A percentile compares a stretch with the other conserved stretches of the same genome.
These are phyloP conservation scores for Sphyrna mokarran DNA, from an alignment of 2,113 vertebrate genomes.

Conservation along the genomic window DNA sequence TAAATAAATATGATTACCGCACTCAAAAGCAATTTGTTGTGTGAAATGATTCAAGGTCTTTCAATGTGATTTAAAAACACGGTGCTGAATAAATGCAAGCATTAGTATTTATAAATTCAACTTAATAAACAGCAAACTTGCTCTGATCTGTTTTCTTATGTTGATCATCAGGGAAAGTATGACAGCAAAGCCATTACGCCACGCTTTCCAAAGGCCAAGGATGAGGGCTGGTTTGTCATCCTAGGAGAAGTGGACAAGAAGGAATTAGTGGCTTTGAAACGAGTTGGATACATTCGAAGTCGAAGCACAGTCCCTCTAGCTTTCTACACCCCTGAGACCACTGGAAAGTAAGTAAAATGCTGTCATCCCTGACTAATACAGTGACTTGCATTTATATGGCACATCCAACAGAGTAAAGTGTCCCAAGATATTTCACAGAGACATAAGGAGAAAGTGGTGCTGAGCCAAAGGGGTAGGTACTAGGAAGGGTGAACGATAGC, in stretches of 20 bases:
- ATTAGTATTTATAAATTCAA: background rate
- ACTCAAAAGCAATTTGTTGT: background rate
- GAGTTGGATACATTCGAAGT: constrained; percentile 77
- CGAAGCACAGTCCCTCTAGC: constrained; percentile 64
- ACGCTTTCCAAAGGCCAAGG: constrained; percentile 83
- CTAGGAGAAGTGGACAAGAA: constrained; percentile 85
- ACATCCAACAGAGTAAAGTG: too few species aligned
- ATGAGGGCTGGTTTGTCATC: constrained; percentile 92
- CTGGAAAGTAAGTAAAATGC: constrained; percentile 80
- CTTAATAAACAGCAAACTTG: background rate
- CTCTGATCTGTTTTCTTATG: constrained; percentile 37
- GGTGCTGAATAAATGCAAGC: background rate
- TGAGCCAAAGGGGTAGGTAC: background rate
- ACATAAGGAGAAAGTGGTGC: background rate
- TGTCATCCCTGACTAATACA: background rate
- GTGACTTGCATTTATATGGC: background rate
- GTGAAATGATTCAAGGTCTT: background rate
- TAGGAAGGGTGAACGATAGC: background rate
- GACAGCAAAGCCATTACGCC: constrained; percentile 82
- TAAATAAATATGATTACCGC: background rate
- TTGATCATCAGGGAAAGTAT: constrained; percentile 70
- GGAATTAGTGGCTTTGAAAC: constrained; percentile 85
- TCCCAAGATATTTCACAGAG: background rate
- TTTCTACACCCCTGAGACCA: constrained; percentile 84
- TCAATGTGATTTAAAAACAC: background rate